These are phyloP conservation scores for Callionymus lyra DNA, from an alignment of 2,113 vertebrate species.

Conservation along the genomic window DNA sequence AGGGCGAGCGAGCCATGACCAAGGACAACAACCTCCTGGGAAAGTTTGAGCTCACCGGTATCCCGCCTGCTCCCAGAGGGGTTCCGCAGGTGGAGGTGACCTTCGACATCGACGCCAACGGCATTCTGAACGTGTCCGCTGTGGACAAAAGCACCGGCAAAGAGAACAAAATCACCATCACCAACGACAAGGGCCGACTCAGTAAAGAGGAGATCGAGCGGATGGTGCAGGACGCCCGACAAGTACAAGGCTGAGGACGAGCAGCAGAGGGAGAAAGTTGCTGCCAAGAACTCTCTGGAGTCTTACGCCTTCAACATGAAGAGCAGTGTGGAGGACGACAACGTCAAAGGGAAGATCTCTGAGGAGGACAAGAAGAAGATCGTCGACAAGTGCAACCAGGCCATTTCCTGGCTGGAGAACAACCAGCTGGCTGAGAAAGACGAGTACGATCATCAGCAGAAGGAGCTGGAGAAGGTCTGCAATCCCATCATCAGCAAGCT, in stretches of 20 bases:
- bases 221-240: constrained; percentile 57
- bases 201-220: constrained; percentile 57
- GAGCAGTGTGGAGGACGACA: constrained; percentile 51
- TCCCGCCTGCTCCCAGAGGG: constrained; percentile 48
- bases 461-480: constrained; percentile 53
- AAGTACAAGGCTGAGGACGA: constrained; percentile 59
- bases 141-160: constrained; percentile 56
- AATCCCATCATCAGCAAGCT: constrained; percentile 52
- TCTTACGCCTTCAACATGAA: constrained; percentile 56
- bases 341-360: constrained; percentile 47
- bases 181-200: constrained; percentile 55
- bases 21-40: constrained; percentile 62
- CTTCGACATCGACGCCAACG: constrained; percentile 53
- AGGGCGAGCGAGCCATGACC: constrained; percentile 62
- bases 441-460: constrained; percentile 53
- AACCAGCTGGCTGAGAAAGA: constrained; percentile 61
- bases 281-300: constrained; percentile 53
- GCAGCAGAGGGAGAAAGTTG: constrained; percentile 44
- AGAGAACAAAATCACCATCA: constrained; percentile 62
- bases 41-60: constrained; percentile 58
- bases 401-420: constrained; percentile 55
- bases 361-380: constrained; percentile 53
- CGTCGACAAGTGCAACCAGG: constrained; percentile 52
- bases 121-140: constrained; percentile 53
- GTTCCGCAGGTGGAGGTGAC: constrained; percentile 53